Percentiles rank a stretch among this genome's conserved stretches.
These are phyloP conservation scores for Gasteruption jaculator DNA, from an alignment of 2,888 invertebrate genomes.

Conservation along the genomic window DNA sequence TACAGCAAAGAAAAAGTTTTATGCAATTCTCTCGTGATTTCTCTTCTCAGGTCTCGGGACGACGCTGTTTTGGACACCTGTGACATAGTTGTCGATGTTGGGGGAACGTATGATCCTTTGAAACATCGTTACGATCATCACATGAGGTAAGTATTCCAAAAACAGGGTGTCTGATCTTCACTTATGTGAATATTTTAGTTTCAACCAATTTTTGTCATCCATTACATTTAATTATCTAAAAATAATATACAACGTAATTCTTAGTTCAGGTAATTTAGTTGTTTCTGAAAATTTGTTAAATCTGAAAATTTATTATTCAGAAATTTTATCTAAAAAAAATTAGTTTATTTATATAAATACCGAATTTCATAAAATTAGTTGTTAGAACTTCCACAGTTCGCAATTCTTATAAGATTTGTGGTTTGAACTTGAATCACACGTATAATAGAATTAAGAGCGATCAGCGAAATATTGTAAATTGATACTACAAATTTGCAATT, in stretches of 20 bases:
- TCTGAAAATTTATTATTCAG: slow-evolving; percentile 5
- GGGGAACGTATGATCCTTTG: slow-evolving; percentile 75
- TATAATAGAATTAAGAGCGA: too few relatives aligned
- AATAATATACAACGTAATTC: slow-evolving; percentile 1
- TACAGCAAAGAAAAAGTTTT: too few relatives aligned
- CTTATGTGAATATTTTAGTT: neutral
- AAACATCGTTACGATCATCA: slow-evolving; percentile 90
- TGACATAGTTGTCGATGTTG: slow-evolving; percentile 95
- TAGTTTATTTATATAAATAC: too few relatives aligned
- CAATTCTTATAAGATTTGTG: too few relatives aligned
- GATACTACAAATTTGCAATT: neutral
- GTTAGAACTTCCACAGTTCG: too few relatives aligned
- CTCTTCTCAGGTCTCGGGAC: slow-evolving; percentile 56
- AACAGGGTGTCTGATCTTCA: neutral
- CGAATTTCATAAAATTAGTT: too few relatives aligned
- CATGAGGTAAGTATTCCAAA: slow-evolving; percentile 58
- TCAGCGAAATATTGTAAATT: too few relatives aligned
- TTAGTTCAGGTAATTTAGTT: slow-evolving; percentile 2
- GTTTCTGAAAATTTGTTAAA: neutral
- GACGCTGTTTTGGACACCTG: slow-evolving; percentile 65
- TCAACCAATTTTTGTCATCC: slow-evolving; percentile 1
- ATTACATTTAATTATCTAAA: slow-evolving; percentile 11
- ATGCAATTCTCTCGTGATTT: too few relatives aligned
- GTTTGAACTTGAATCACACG: too few relatives aligned
- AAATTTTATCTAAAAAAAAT: too few relatives aligned